A percentile compares a stretch with the other conserved stretches of the same genome.
These are phyloP conservation scores for Tragelaphus scriptus DNA, from an alignment of 2,113 vertebrate species.

Conservation along the genomic window DNA sequence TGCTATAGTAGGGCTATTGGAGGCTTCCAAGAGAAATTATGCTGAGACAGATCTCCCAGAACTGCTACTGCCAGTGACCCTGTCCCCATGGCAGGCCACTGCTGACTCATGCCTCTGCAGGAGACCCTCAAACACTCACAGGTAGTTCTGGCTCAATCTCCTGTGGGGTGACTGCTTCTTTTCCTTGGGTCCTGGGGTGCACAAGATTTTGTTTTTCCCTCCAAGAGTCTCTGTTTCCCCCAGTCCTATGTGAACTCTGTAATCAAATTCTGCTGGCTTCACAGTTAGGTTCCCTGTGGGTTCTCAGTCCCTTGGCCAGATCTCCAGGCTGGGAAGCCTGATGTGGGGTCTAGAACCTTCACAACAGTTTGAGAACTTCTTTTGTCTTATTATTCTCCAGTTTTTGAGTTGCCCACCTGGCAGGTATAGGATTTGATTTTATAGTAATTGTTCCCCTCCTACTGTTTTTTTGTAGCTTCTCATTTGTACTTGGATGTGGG, in stretches of 20 bases:
- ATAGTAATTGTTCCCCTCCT: not conserved
- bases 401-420: not conserved
- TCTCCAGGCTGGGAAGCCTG: not conserved
- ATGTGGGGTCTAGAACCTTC: not conserved
- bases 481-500: not conserved
- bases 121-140: not conserved
- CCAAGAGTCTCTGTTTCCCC: not conserved
- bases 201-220: not conserved
- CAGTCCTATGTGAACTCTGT: not conserved
- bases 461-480: not conserved
- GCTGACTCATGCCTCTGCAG: not conserved
- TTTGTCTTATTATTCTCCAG: not conserved
- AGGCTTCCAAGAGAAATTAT: not conserved
- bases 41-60: not conserved
- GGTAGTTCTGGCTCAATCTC: not conserved
- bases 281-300: not conserved
- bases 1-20: not conserved
- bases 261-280: not conserved
- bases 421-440: not conserved
- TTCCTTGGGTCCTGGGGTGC: not conserved
- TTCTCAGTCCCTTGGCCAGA: not conserved
- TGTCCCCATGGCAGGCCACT: not conserved
- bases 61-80: not conserved
- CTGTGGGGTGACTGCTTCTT: not conserved
- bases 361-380: not conserved